A percentile compares a stretch with the other conserved stretches of the same genome.
phyloP scores from a whole-genome alignment of 30 jellyfish, hydroid and myxozoan species.

The Aurelia coerulea region DNA sequence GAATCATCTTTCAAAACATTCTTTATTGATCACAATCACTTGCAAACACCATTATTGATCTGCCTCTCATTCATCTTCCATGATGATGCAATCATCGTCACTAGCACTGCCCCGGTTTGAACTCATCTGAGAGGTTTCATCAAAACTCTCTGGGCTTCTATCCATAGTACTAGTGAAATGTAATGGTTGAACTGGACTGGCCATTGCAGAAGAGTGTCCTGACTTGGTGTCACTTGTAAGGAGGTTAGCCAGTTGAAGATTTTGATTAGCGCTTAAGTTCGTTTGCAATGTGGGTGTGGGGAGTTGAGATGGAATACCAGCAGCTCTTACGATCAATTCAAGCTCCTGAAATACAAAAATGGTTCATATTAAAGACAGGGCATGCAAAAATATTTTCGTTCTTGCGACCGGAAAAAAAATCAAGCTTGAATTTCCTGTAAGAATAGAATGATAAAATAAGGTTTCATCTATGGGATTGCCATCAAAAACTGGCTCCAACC shows the following conservation, averaged over 20 bases:
- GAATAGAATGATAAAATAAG: too few species aligned
- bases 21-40: constrained; percentile 38
- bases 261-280: constrained; percentile 39
- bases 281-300: constrained; percentile 82
- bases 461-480: too few species aligned
- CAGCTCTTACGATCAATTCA: constrained; percentile 91
- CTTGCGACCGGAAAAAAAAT: too few species aligned
- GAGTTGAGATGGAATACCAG: constrained; percentile 86
- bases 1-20: constrained; percentile 18
- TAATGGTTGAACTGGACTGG: constrained; percentile 68
- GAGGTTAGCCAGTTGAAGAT: constrained; percentile 57
- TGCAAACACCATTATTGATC: constrained; percentile 5
- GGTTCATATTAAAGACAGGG: background rate
- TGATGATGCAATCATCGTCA: constrained; percentile 81
- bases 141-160: constrained; percentile 69
- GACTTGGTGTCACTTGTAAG: constrained; percentile 22
- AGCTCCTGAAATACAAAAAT: constrained; percentile 65
- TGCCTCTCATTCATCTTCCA: constrained; percentile 68
- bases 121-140: constrained; percentile 64
- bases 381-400: too few species aligned
- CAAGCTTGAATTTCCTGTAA: too few species aligned
- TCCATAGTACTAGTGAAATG: constrained; percentile 50
- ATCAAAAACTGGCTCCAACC: too few species aligned
- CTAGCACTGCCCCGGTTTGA: constrained; percentile 38
- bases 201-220: constrained; percentile 20